Base-by-base conservation (phyloP, 2,113 vertebrate genomes). In the Sprattus sprattus region DNA sequence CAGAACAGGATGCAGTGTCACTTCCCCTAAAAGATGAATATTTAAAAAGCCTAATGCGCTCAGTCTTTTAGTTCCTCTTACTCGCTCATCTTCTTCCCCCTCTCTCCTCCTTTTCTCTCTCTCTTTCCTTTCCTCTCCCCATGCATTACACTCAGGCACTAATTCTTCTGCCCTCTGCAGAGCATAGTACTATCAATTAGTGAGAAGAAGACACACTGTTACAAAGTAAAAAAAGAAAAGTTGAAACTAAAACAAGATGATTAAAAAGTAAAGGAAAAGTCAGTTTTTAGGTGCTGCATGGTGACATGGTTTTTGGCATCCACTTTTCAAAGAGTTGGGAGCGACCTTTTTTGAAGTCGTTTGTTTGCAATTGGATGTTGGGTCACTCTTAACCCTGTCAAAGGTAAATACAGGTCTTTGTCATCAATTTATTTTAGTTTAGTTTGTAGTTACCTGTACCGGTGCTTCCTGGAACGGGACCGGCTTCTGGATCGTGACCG, bases 401-500 rank as follows among this genome's bases (percentile, higher is more conserved):
- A 22, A 60, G 22, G 6, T 22, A 2, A 10, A 10, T 49, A 49
- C 6, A 20, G 22, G 22, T 22, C 18, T 57, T 20, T 57, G 50
- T 52, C 4, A 57, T 57, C 52, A 57, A 4, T 16, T 39, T 39
- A 39, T 1, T 39, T 39, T 39, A 39, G n/a, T 28, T 71, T 11
- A 6, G n/a, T 25, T 71, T 32, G 64, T 67, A 7, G 64, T 83
- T 94, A 99, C 98, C 98, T 99, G 85, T 99, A 97, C 0, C 97
- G 96, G 85, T 97, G 97, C 13, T 99, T 99, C 39, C 98, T 96
- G 0, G 97, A 99, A 16, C 97, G 93, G 0, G 98, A 99, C 5
- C 95, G 96, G 89, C 97, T 99, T 28, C 97, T 95, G 18, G 98
- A 98, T 10, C 95, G 96, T 81, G 98, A 99, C 0, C 98, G 97